Conservation (phyloP, 2,797 vertebrate species). For the Pangasius djambal region DNA sequence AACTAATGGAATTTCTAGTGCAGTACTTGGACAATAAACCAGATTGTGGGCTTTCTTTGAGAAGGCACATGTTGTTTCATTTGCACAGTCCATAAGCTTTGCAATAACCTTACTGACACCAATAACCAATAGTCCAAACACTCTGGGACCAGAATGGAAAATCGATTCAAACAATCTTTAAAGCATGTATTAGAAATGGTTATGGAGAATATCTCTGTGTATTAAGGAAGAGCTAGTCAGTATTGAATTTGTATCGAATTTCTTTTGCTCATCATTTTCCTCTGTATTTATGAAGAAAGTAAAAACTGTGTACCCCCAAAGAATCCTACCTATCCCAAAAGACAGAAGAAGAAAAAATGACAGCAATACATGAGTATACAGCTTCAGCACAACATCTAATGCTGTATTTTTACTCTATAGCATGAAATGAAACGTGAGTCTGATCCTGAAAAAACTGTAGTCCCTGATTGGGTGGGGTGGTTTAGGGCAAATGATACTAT, state of each 20-base stretch:
- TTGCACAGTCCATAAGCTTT: neutral
- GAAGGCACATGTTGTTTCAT: neutral
- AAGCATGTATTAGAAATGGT: neutral
- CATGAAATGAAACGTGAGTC: neutral
- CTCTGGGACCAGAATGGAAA: neutral
- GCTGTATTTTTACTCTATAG: neutral
- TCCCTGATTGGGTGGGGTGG: neutral
- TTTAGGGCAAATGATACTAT: neutral
- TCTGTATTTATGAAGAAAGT: neutral
- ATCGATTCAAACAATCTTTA: neutral
- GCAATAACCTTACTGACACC: neutral
- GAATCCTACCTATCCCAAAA: neutral
- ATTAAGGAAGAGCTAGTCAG: neutral
- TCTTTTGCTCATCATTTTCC: neutral
- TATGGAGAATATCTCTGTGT: neutral
- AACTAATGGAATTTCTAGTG: neutral
- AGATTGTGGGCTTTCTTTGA: neutral
- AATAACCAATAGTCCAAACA: neutral
- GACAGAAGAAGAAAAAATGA: too few species aligned
- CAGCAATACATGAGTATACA: neutral
- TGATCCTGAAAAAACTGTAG: neutral
- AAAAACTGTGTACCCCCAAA: neutral
- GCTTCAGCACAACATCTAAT: neutral
- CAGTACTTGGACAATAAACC: neutral
- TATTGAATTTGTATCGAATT: neutral